These are phyloP conservation scores for Onychomys leucogaster DNA, from an alignment of 2,797 vertebrate genomes.

Conservation along the genomic window DNA sequence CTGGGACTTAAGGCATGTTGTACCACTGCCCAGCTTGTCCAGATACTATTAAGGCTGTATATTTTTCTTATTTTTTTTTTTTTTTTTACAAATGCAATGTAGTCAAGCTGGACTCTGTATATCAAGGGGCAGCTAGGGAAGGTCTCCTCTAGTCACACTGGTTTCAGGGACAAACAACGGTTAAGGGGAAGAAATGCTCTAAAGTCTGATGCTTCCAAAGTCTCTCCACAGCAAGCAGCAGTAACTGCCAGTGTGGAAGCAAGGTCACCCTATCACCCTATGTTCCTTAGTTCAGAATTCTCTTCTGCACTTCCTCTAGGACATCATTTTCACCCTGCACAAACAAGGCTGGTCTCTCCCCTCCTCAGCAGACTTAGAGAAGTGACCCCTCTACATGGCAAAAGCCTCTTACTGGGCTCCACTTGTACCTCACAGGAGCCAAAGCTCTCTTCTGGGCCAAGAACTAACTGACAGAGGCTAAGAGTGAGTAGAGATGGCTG, in stretches of 20 bases:
- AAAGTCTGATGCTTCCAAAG: slow-evolving; percentile 92
- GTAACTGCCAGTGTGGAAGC: slow-evolving; percentile 88
- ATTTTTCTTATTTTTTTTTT: background rate
- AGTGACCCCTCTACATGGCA: slow-evolving; percentile 95
- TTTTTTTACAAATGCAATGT: slow-evolving; percentile 85
- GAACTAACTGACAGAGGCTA: slow-evolving; percentile 88
- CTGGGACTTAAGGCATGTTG: background rate
- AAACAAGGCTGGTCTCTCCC: slow-evolving; percentile 95
- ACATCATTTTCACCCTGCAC: slow-evolving; percentile 96
- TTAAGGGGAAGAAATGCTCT: slow-evolving; percentile 68
- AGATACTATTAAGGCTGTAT: slow-evolving; percentile 84
- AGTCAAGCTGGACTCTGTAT: slow-evolving; percentile 75
- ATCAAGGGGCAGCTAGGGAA: slow-evolving; percentile 63
- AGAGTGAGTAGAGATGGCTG: background rate
- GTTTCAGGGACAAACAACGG: slow-evolving; percentile 63
- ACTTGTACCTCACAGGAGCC: slow-evolving; percentile 89
- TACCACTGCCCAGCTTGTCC: slow-evolving; percentile 73
- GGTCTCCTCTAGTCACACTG: slow-evolving; percentile 64
- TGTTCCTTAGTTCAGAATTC: slow-evolving; percentile 90
- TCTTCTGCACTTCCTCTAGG: slow-evolving; percentile 95
- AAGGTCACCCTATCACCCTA: slow-evolving; percentile 86
- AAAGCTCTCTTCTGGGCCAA: slow-evolving; percentile 86
- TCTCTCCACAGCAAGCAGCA: slow-evolving; percentile 91
- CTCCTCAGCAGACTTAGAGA: slow-evolving; percentile 96
- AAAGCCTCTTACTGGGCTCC: slow-evolving; percentile 90